Evolutionary conservation across 2,113 vertebrate genomes (phyloP), one percentile per base, ranked within the genome.

Genomic region (Trematomus loennbergii): DNA sequence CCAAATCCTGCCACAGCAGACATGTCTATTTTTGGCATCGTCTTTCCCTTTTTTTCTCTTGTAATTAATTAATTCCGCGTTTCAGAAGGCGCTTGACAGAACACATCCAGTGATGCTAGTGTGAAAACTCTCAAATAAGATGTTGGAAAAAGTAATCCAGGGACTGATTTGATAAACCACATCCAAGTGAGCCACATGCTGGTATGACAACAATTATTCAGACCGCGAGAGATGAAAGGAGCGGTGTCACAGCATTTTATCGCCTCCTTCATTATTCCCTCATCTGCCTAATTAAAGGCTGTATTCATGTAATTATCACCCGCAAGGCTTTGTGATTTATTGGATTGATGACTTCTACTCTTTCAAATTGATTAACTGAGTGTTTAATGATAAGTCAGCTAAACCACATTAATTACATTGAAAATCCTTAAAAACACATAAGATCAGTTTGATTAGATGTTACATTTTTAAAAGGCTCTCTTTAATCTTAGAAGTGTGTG

Each of bases 261-360:
- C 48, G 59, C 46, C 18, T 74, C 54, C 59, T 69, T 82, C 57
- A 79, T 86, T 63, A 75, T 85, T 75, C 64, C 82, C 65, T 88
- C 75, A 75, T 83, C 75, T 80, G 69, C 43, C 67, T 79, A 85
- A 83, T 91, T 86, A 86, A 83, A 86, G 75, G 43, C 80, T 66
- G 70, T 48, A 57, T 72, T 89, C 67, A 63, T 65, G 59, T 87
- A 82, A 84, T 87, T 65, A 87, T 89, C 82, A 65, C 81, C 52
- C 45, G 48, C 9, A n/a, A 43, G 81, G 78, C 77, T 82, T 75
- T 90, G 59, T 72, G 58, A 87, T 86, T 80, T 71, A 86, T 82
- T 75, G 68, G 76, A 75, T 10, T 81, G 64, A 73, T 88, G 83
- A 83, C 40, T 77, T 69, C 43, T 75, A 46, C 60, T 75, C 72